Base-by-base conservation (phyloP, 2,113 vertebrate genomes). In the Rynchops niger region DNA sequence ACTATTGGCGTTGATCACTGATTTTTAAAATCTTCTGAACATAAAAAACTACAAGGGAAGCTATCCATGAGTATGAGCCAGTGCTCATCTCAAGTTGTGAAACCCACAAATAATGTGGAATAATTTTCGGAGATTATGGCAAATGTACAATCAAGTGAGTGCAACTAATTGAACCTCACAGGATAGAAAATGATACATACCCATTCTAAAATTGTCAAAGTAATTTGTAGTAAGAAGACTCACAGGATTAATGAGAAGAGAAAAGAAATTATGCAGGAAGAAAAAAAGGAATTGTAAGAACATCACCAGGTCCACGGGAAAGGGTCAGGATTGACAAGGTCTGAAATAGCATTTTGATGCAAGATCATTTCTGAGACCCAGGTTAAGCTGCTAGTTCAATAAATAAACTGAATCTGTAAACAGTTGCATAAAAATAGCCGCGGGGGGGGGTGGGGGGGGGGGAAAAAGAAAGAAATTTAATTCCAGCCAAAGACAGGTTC, bases 111-210 rank as follows among this genome's bases (percentile, higher is more conserved):
- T 9, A 34, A 8, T 0, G 0, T 16, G 11, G 32, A 59, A 58
- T 20, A 0, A 29, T 74, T 82, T 84, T 66, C 14, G 34, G 84
- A 63, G 12, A 38, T 63, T 42, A 27, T 27, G 20, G 12, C 26
- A 22, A 66, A 65, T 38, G 34, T 56, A 8, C 11, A n/a, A 15
- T 5, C 10, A 79, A n/a, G 17, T 0, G 3, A 92, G 52, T 12
- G 16, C 3, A 55, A 34, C 10, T 38, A 36, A 84, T 9, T 81
- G 72, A 81, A 66, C 15, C 1, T 1, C 22, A 42, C 9, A 76
- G 26, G 9, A 10, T 0, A 40, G 40, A 62, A 84, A 76, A 43
- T 0, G 2, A 36, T 43, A 15, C 2, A 19, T 55, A 26, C 8
- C 6, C 7, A 1, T n/a, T 26, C 21, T 74, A 58, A 82, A 84